These are phyloP conservation scores for Drosophila sulfurigaster DNA, from an alignment of 1,140 invertebrate genomes.

Conservation along the genomic window DNA sequence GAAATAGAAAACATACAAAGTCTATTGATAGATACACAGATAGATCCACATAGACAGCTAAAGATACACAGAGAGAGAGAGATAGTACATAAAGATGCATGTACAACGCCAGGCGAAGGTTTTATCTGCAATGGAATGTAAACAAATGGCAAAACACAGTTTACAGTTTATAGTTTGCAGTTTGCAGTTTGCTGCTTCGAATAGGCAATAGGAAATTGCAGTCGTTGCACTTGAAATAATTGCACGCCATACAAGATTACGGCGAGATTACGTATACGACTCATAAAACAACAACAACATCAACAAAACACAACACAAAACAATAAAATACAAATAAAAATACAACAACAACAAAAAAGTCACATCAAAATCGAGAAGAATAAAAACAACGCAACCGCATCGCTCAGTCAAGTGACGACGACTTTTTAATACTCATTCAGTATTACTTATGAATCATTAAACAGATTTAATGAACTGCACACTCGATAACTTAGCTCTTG, in stretches of 20 bases:
- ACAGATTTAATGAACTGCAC: background rate
- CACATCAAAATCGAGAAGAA: constrained; percentile 1
- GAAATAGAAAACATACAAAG: constrained; percentile 71
- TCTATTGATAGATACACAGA: constrained; percentile 42
- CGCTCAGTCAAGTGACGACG: background rate
- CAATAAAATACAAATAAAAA: constrained; percentile 8
- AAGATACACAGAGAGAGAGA: background rate
- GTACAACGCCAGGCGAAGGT: background rate
- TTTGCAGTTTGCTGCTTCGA: constrained; percentile 2
- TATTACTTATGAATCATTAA: background rate
- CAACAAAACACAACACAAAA: constrained; percentile 4
- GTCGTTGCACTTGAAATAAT: constrained; percentile 58
- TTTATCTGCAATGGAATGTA: constrained; percentile 37
- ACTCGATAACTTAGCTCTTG: too few species aligned
- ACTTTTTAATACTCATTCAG: constrained; percentile 1
- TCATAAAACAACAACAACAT: constrained; percentile 27
- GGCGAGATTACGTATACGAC: constrained; percentile 52
- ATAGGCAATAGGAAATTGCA: constrained; percentile 49
- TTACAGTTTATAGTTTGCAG: constrained; percentile 2
- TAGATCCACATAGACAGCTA: constrained; percentile 8
- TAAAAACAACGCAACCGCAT: background rate
- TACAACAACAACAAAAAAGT: background rate
- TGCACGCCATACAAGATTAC: constrained; percentile 47
- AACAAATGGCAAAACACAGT: constrained; percentile 36
- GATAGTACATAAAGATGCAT: constrained; percentile 7